These are phyloP conservation scores for Ptiloglossa arizonensis DNA, from an alignment of 1,140 invertebrate genomes.

Conservation along the genomic window DNA sequence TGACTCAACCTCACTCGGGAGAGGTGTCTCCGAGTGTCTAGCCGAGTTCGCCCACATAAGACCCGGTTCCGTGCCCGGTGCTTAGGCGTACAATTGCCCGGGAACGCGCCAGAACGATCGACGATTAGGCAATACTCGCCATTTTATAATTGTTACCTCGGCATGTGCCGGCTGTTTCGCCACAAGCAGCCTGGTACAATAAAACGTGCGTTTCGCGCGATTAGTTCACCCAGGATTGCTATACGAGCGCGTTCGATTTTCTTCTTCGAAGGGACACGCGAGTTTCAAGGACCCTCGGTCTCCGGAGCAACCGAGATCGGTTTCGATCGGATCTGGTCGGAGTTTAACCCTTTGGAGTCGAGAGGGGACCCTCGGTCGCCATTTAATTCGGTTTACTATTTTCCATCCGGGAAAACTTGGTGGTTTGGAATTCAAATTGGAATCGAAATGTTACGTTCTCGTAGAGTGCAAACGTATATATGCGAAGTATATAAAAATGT, in stretches of 20 bases:
- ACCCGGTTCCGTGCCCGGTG: constrained; percentile 62
- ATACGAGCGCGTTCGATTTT: not conserved
- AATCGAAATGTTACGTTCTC: too few relatives aligned
- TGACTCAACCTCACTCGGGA: constrained; percentile 70
- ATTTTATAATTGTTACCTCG: constrained; percentile 68
- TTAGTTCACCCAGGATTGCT: not conserved
- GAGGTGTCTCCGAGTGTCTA: constrained; percentile 66
- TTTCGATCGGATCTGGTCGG: too few relatives aligned
- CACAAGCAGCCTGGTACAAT: constrained; percentile 16
- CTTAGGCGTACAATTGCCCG: constrained; percentile 65
- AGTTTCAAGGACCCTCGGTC: not conserved
- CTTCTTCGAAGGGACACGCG: constrained; percentile 2
- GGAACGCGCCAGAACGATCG: constrained; percentile 49
- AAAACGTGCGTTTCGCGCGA: constrained; percentile 35
- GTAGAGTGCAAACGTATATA: too few relatives aligned
- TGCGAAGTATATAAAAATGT: too few relatives aligned
- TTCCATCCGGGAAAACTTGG: too few relatives aligned
- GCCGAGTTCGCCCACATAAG: constrained; percentile 72
- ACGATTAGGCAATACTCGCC: constrained; percentile 62
- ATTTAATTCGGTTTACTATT: too few relatives aligned
- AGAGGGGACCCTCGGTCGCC: too few relatives aligned
- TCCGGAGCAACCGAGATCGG: too few relatives aligned
- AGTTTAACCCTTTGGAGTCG: too few relatives aligned
- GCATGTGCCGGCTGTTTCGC: constrained; percentile 61
- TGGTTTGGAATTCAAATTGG: too few relatives aligned